Base-by-base conservation (phyloP, 1,140 invertebrate genomes). In the Drosophila willistoni region DNA sequence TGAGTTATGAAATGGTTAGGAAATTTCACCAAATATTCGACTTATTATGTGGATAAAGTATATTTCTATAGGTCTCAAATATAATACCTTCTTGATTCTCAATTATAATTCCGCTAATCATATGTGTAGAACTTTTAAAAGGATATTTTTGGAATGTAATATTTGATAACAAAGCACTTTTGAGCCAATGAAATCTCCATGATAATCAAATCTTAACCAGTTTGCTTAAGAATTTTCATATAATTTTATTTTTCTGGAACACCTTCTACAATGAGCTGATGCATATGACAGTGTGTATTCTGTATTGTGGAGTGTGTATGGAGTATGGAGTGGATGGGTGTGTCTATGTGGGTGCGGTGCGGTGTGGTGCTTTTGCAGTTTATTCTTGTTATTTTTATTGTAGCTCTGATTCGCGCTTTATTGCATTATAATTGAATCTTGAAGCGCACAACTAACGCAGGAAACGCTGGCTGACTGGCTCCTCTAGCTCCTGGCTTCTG, bases 361-460 rank as follows among this genome's bases (percentile, higher is more conserved):
- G 63, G 41, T 55, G 59, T 54, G 64, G 39, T 62, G 25, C 33
- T 72, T 51, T 60, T 61, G 59, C 56, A 61, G 59, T 71, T 71
- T 67, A 64, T 77, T 77, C 75, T 84, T 89, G 80, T 84, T 89
- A 80, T 83, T 86, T 86, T 89, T 89, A 84, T 89, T 90, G 84
- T 80, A 81, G 81, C 84, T 90, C 81, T 89, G 85, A 89, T 89
- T 89, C 84, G 84, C 81, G 84, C 84, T 89, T 90, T 89, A 89
- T 89, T 89, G 84, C 84, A 89, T 89, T 89, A 89, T 89, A 89
- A 89, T 89, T 89, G 84, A 89, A 89, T 89, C 84, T 89, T 89
- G 81, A 79, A 90, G 83, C 84, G 84, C 84, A 84, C 84, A 89
- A 83, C 77, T 83, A 89, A 87, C 80, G 83, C 83, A 84, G 84